A percentile compares a stretch with the other conserved stretches of the same genome.
Evolutionary conservation across 2,113 vertebrate species (phyloP).

Genomic region (Pionites leucogaster): DNA sequence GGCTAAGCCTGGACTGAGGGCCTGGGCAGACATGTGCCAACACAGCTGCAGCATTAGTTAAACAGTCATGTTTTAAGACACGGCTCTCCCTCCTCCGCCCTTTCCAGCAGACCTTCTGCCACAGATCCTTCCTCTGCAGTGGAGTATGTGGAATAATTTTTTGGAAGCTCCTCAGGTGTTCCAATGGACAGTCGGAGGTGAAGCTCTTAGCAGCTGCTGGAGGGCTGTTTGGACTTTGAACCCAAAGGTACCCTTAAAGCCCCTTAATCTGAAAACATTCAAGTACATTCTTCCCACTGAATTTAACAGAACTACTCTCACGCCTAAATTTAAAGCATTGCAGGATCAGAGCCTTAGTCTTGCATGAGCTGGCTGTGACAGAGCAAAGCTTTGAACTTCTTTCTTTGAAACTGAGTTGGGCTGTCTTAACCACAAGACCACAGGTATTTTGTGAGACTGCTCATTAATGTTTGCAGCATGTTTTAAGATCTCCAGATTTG

Average conservation of each 20-base stretch:
- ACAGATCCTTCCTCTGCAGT: neutral
- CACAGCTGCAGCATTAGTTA: neutral
- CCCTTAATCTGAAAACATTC: neutral
- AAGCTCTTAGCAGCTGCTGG: neutral
- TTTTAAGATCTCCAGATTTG: neutral
- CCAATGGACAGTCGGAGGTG: neutral
- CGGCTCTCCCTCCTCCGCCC: neutral
- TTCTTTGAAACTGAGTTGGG: neutral
- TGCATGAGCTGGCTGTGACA: neutral
- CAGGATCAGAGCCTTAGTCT: neutral
- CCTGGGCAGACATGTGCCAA: neutral
- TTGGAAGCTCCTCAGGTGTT: neutral
- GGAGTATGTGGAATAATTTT: neutral
- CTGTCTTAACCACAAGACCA: slow-evolving; percentile 48
- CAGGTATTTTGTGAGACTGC: slow-evolving; percentile 47
- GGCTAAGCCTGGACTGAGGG: neutral
- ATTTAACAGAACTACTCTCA: neutral
- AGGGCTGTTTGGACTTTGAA: neutral
- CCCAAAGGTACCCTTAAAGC: neutral
- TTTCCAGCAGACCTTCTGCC: neutral
- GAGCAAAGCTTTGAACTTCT: slow-evolving; percentile 9
- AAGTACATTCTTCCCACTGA: neutral
- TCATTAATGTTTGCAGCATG: slow-evolving; percentile 14
- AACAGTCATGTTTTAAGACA: neutral
- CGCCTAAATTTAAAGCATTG: neutral